A percentile compares a stretch with the other conserved stretches of the same genome.
These are phyloP conservation scores for Erinaceus europaeus DNA, from an alignment of 2,113 vertebrate species.

Conservation along the genomic window DNA sequence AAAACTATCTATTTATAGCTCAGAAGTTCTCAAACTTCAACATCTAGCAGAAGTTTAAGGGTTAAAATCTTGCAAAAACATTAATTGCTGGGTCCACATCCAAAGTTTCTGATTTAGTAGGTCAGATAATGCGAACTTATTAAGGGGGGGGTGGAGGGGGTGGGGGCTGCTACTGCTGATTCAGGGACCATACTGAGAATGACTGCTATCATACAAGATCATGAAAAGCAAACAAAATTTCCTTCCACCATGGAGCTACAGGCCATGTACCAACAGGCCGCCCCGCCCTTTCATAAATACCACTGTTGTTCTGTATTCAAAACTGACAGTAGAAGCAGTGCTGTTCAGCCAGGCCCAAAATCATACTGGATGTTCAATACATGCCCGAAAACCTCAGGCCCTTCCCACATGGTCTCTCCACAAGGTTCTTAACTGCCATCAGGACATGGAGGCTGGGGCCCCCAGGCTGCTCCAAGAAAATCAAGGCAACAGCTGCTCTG, in stretches of 20 bases:
- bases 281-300: background rate
- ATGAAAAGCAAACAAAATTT: slow-evolving; percentile 28
- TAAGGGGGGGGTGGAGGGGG: too few species aligned
- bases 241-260: background rate
- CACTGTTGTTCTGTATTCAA: background rate
- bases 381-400: background rate
- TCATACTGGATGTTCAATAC: background rate
- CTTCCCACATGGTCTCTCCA: background rate
- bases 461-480: background rate
- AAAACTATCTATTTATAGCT: slow-evolving; percentile 10
- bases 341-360: background rate
- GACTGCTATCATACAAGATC: background rate
- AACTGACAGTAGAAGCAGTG: background rate
- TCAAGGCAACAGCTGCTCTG: background rate
- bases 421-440: background rate
- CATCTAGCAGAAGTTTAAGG: background rate
- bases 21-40: slow-evolving; percentile 5
- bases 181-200: background rate
- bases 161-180: background rate
- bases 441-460: background rate
- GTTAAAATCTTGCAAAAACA: slow-evolving; percentile 35
- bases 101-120: background rate
- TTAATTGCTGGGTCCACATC: background rate
- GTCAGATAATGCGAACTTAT: too few species aligned
- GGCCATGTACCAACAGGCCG: background rate